These are phyloP conservation scores for Psittacus erithacus DNA, from an alignment of 2,113 vertebrate species.

Conservation along the genomic window DNA sequence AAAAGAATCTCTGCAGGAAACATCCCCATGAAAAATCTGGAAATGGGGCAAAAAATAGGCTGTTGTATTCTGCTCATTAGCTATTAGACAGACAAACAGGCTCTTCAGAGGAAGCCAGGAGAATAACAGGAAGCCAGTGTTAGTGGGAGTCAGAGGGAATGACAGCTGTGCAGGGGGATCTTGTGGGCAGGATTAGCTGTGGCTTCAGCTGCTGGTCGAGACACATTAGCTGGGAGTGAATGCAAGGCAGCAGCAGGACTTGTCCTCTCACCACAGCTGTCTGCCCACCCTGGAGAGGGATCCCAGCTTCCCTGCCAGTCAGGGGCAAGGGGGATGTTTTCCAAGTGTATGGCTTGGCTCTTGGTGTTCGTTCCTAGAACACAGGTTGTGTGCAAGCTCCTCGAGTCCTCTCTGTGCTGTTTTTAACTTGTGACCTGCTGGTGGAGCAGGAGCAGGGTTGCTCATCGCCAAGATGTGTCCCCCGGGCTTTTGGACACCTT, in stretches of 20 bases:
- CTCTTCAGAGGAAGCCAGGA: constrained; percentile 67
- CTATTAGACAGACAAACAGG: constrained; percentile 38
- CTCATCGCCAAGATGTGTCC: not conserved
- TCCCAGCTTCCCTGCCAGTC: not conserved
- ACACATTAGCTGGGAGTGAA: not conserved
- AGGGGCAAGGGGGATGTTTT: not conserved
- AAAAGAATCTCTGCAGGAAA: constrained; percentile 54
- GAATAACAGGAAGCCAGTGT: constrained; percentile 72
- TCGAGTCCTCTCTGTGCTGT: not conserved
- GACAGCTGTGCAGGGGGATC: constrained; percentile 29
- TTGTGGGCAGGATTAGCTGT: not conserved
- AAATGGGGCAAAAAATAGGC: constrained; percentile 38
- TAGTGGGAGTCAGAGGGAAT: not conserved
- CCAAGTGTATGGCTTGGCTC: not conserved
- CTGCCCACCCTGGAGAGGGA: constrained; percentile 39
- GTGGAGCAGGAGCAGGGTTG: not conserved
- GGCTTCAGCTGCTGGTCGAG: not conserved
- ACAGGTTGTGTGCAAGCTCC: not conserved
- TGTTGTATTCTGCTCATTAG: constrained; percentile 46
- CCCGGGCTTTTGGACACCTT: not conserved
- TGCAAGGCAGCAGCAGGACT: not conserved
- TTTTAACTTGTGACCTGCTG: not conserved
- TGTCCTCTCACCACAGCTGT: constrained; percentile 12
- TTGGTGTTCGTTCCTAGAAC: not conserved
- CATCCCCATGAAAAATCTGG: constrained; percentile 37